Base-by-base conservation (phyloP, 2,797 vertebrate species). In the Amblyopsis hoosieri region DNA sequence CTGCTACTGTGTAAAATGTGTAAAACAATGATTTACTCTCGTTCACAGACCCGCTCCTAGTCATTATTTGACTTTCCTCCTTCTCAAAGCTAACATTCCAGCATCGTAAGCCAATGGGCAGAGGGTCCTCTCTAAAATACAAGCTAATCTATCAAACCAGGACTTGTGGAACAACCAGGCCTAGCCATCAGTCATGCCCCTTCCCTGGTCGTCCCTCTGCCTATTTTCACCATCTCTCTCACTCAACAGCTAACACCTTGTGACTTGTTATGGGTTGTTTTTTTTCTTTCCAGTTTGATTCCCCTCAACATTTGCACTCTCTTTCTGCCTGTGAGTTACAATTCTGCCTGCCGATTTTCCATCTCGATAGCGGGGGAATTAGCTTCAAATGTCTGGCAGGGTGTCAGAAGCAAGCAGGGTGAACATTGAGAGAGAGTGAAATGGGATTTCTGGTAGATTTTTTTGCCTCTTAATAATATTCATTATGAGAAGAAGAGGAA, bases 351-450 rank as follows among this genome's bases (percentile, higher is more conserved):
- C 71, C 54, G 62, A 76, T 88, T 87, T 90, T 90, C 85, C 88
- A 74, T 82, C 85, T 81, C 66, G 72, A 89, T 78, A 87, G 84
- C 83, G 77, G 79, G 70, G 87, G 85, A 92, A 93, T 91, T 85
- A 90, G 84, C 87, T 90, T 87, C 82, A 88, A 90, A 90, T 91
- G 86, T 92, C 90, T 93, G 87, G 84, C 83, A 82, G 63, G 66
- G 62, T 73, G 71, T 91, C 84, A 85, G 78, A 75, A 57, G 56
- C 69, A 78, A 85, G 72, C 58, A 12, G 47, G 15, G 62, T 17
- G 31, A 75, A 69, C 54, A 54, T 67, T 31, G 46, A 33, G 52
- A 67, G 56, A 64, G 69, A 55, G 17, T 52, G 10, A 52, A 49
- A 58, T 59, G 52, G 63, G 15, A 54, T 3, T 14, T 51, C 56